phyloP scores from a whole-genome alignment of 2,797 vertebrate species.

The Molossus alvarezi region DNA sequence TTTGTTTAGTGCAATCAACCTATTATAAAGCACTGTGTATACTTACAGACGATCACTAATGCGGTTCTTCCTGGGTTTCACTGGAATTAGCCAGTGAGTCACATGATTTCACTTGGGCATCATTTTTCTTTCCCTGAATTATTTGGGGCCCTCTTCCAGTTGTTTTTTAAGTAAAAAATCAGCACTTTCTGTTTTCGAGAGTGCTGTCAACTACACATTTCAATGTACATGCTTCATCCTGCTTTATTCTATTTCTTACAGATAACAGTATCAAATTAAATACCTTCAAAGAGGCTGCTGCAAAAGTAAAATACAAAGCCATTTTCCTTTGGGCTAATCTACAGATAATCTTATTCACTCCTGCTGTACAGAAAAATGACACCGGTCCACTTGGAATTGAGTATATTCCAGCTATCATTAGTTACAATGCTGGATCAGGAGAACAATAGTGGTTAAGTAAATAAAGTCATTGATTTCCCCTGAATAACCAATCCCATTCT shows the following conservation, averaged over 20 bases:
- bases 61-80: slow-evolving; percentile 78
- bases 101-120: slow-evolving; percentile 72
- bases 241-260: slow-evolving; percentile 73
- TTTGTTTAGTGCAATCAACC: slow-evolving; percentile 82
- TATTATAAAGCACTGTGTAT: slow-evolving; percentile 78
- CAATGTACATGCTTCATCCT: slow-evolving; percentile 64
- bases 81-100: slow-evolving; percentile 74
- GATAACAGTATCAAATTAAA: slow-evolving; percentile 78
- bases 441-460: slow-evolving; percentile 32
- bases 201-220: slow-evolving; percentile 70
- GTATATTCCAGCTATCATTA: slow-evolving; percentile 59
- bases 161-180: slow-evolving; percentile 71
- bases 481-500: slow-evolving; percentile 66
- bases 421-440: background rate
- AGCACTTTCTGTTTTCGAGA: slow-evolving; percentile 64
- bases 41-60: slow-evolving; percentile 81
- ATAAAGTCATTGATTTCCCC: slow-evolving; percentile 61
- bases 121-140: slow-evolving; percentile 72
- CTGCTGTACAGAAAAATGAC: slow-evolving; percentile 61
- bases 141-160: slow-evolving; percentile 62
- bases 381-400: slow-evolving; percentile 56
- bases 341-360: slow-evolving; percentile 70
- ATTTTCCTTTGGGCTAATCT: slow-evolving; percentile 72
- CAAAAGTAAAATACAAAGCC: slow-evolving; percentile 76
- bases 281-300: slow-evolving; percentile 65